Conservation (phyloP, 2,888 invertebrate genomes). For the Synergus japonicus region DNA sequence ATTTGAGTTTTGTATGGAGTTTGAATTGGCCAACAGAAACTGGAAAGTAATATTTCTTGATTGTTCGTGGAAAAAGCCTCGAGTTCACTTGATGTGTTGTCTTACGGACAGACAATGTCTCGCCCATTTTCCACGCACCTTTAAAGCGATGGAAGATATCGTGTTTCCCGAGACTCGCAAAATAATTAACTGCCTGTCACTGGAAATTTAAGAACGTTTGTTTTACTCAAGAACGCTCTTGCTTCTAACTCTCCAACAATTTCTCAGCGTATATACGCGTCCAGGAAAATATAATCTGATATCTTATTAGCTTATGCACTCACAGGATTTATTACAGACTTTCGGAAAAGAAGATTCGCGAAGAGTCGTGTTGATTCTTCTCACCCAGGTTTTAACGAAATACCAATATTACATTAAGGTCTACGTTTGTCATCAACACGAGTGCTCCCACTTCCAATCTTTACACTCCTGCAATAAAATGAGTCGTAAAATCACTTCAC, state of each 20-base stretch:
- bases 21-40: background rate
- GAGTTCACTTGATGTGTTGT: slow-evolving; percentile 32
- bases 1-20: background rate
- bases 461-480: slow-evolving; percentile 25
- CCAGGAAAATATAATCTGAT: slow-evolving; percentile 58
- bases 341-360: slow-evolving; percentile 23
- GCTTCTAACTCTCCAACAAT: slow-evolving; percentile 52
- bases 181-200: slow-evolving; percentile 70
- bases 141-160: slow-evolving; percentile 52
- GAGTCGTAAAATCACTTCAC: slow-evolving; percentile 28
- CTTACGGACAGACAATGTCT: slow-evolving; percentile 9
- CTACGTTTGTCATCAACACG: slow-evolving; percentile 28
- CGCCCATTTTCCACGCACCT: slow-evolving; percentile 35
- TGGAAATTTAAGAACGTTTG: slow-evolving; percentile 72
- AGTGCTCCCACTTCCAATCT: slow-evolving; percentile 21
- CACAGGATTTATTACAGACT: slow-evolving; percentile 60
- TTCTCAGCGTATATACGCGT: slow-evolving; percentile 49
- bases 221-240: slow-evolving; percentile 66
- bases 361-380: slow-evolving; percentile 41
- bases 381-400: slow-evolving; percentile 39
- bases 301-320: slow-evolving; percentile 66
- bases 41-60: slow-evolving; percentile 16
- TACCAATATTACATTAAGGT: slow-evolving; percentile 38
- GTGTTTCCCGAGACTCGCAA: slow-evolving; percentile 65
- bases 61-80: background rate